Evolutionary conservation across 1,140 invertebrate species (phyloP).

Genomic region (Plectrocnemia conspersa): DNA sequence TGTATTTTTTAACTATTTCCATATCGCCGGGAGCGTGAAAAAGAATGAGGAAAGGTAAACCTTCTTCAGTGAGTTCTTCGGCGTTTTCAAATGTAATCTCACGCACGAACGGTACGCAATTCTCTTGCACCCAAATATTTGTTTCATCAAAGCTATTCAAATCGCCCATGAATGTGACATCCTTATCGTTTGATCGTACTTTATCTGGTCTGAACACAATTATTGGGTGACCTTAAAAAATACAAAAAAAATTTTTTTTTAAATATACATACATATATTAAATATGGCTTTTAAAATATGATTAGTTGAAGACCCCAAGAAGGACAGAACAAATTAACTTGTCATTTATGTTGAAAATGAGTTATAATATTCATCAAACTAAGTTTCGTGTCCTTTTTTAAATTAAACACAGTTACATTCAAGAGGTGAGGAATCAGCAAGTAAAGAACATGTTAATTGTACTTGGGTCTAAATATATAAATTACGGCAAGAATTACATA

Average conservation of each 20-base stretch:
- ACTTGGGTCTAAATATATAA: too few relatives aligned
- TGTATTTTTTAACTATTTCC: constrained; percentile 82
- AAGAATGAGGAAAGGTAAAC: constrained; percentile 96
- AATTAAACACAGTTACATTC: too few relatives aligned
- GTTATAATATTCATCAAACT: too few relatives aligned
- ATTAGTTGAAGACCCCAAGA: too few relatives aligned
- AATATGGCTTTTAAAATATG: too few relatives aligned
- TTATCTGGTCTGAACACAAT: constrained; percentile 77
- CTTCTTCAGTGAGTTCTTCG: constrained; percentile 98
- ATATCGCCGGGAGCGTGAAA: constrained; percentile 89
- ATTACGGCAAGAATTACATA: too few relatives aligned
- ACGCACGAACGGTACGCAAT: constrained; percentile 81
- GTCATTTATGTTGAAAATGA: too few relatives aligned
- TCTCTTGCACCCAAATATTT: constrained; percentile 81
- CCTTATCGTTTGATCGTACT: constrained; percentile 70
- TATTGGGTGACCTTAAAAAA: constrained; percentile 59
- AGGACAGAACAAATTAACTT: too few relatives aligned
- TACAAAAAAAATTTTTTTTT: constrained; percentile 12
- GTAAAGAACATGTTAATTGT: too few relatives aligned
- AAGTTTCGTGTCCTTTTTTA: too few relatives aligned
- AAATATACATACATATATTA: too few relatives aligned
- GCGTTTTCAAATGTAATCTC: constrained; percentile 99
- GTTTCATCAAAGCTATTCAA: constrained; percentile 71
- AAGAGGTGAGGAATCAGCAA: too few relatives aligned
- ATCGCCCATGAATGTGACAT: constrained; percentile 74